Evolutionary conservation across 2,888 invertebrate genomes (phyloP), one percentile per base, ranked within the genome.

Genomic region (Caenorhabditis sp.): DNA sequence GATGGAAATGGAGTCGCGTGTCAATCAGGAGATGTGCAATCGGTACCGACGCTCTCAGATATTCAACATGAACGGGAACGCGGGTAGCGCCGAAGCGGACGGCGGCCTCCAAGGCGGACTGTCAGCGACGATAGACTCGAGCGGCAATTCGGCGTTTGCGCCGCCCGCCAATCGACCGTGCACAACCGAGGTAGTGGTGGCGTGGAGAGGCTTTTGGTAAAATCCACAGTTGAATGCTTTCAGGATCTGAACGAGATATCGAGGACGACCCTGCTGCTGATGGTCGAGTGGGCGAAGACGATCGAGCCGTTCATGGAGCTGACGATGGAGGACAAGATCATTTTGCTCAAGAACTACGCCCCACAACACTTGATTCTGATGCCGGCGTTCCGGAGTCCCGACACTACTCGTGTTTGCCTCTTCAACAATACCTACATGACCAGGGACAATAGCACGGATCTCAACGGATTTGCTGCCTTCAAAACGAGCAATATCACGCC

Each of bases 211-310:
- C n/a, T n/a, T n/a, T n/a, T n/a, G n/a, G n/a, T n/a, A n/a, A n/a
- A n/a, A n/a, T n/a, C n/a, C n/a, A n/a, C n/a, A n/a, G n/a, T n/a
- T n/a, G n/a, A n/a, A n/a, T n/a, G n/a, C n/a, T n/a, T n/a, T n/a
- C 41, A 78, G 66, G 87, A 87, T 41, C 66, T 87, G 35, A 88
- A 87, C 71, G 87, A 88, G 52, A 88, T 88, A 62, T 86, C 86
- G 1, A 75, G 86, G 26, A 88, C 87, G 15, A 88, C 88, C 20
- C 81, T 88, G 4, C 73, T 88, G 8, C 65, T 88, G 59, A 88
- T 88, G 88, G 88, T 88, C 2, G 88, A 88, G 62, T 88, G 88
- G 88, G 88, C 88, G 7, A 88, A 88, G 62, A 83, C 84, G 8
- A 68, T 85, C 27, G 39, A 76, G 9, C 88, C 88, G n/a, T 88